Percentiles rank a stretch among this genome's conserved stretches.
These are phyloP conservation scores for Myotis planiceps DNA, from an alignment of 2,797 vertebrate genomes.

Conservation along the genomic window DNA sequence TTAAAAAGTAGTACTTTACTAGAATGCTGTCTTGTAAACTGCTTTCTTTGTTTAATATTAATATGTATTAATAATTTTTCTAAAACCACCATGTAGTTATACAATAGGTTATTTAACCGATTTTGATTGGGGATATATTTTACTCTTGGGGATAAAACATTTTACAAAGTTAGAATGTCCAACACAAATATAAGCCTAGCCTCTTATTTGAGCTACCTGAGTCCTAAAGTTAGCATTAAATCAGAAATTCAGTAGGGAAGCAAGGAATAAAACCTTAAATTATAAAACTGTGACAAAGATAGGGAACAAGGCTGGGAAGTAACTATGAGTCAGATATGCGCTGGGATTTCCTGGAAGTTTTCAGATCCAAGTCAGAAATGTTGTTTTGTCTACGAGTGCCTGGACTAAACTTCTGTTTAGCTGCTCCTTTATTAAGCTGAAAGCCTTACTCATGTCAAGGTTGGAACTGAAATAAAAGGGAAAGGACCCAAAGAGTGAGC, in stretches of 20 bases:
- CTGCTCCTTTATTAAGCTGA: background rate
- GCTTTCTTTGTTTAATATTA: background rate
- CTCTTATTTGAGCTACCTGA: background rate
- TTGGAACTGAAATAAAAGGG: background rate
- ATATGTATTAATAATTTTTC: background rate
- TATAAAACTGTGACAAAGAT: background rate
- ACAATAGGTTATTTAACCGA: background rate
- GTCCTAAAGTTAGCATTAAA: background rate
- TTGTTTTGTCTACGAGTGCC: background rate
- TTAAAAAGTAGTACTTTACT: background rate
- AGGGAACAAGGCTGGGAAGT: background rate
- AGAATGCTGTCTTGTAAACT: background rate
- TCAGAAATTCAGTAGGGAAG: background rate
- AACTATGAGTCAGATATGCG: background rate
- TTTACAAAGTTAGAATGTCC: background rate
- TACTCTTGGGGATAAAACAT: slow-evolving; percentile 34
- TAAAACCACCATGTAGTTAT: background rate
- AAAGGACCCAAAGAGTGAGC: background rate
- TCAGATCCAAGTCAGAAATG: background rate
- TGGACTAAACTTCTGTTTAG: background rate
- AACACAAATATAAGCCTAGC: background rate
- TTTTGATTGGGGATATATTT: background rate
- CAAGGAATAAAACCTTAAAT: background rate
- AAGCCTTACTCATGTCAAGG: background rate
- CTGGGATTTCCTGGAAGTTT: background rate